Evolutionary conservation across 2,113 vertebrate genomes (phyloP), one percentile per base, ranked within the genome.

Genomic region (Garra rufa): DNA sequence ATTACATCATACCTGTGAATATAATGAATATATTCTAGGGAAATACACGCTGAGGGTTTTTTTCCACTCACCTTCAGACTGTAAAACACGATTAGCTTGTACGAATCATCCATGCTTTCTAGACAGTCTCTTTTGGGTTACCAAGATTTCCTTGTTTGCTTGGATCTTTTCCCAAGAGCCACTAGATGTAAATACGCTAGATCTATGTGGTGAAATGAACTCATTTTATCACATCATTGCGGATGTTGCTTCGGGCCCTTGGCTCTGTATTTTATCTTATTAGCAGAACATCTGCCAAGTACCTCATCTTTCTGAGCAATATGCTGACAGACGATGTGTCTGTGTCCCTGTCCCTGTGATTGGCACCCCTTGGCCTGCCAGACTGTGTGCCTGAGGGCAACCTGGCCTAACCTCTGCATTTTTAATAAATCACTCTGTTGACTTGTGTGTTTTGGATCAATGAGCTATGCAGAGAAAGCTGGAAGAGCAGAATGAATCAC

Each of bases 391-490:
- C 55, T 46, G 15, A 17, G 63, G 63, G 41, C 14, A 61, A 8
- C 76, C 59, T 80, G 26, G 61, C 21, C 14, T 52, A 41, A 70
- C 44, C 65, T 24, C 44, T 70, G 26, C 79, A 24, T 67, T 55
- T 59, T 65, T 83, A 74, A 83, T 86, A n/a, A 83, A 80, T 83
- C 76, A 87, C 75, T 21, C 17, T 26, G 63, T 75, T 78, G 76
- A 77, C 52, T 69, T 9, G 3, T 75, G n/a, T 59, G 73, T 69
- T 65, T 69, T 41, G 61, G 46, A 77, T 84, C 83, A 84, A 77
- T 84, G 74, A 76, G 44, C 19, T 38, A 65, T 67, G 21, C 30
- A 52, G 38, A 65, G 24, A 75, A 43, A 83, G 38, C 15, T n/a
- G 14, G 70, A 15, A 38, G 69, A 71, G 14, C 28, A 55, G 11